A percentile compares a stretch with the other conserved stretches of the same genome.
These are phyloP conservation scores for Epinephelus awoara DNA, from an alignment of 2,797 vertebrate genomes.

Conservation along the genomic window DNA sequence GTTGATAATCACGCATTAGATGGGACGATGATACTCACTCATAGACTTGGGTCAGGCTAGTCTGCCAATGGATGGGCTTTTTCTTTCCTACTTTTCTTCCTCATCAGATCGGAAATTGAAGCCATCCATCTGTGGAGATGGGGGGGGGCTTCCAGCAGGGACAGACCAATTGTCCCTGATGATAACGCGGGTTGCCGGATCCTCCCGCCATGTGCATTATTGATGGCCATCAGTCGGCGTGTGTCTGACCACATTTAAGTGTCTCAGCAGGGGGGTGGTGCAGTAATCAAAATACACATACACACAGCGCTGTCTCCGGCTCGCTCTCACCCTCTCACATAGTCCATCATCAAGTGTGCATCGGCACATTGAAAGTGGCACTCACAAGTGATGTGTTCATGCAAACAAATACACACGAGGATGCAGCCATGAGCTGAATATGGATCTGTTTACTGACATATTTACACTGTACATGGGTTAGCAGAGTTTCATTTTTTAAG, in stretches of 20 bases:
- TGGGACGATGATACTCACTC: conserved; percentile 55
- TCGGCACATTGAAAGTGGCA: conserved; percentile 59
- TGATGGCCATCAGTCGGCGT: conserved; percentile 81
- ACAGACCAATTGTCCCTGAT: conserved; percentile 68
- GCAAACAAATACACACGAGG: conserved; percentile 59
- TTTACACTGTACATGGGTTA: not conserved
- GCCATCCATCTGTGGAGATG: conserved; percentile 74
- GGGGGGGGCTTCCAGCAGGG: conserved; percentile 68
- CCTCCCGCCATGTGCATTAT: conserved; percentile 81
- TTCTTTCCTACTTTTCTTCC: conserved; percentile 18
- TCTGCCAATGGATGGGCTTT: conserved; percentile 10
- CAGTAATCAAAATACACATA: conserved; percentile 71
- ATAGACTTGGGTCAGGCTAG: conserved; percentile 27
- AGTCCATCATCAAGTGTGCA: conserved; percentile 58
- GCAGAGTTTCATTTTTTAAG: not conserved
- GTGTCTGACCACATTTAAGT: conserved; percentile 83
- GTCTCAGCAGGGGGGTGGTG: conserved; percentile 69
- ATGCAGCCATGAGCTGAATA: not conserved
- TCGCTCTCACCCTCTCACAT: conserved; percentile 12
- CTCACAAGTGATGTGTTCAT: conserved; percentile 61
- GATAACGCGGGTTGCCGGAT: conserved; percentile 65
- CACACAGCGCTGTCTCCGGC: conserved; percentile 41
- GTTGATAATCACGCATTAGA: conserved; percentile 74
- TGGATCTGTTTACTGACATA: not conserved
- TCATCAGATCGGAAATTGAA: conserved; percentile 79